These are phyloP conservation scores for Zaprionus lineosus DNA, from an alignment of 2,888 invertebrate species.

Conservation along the genomic window DNA sequence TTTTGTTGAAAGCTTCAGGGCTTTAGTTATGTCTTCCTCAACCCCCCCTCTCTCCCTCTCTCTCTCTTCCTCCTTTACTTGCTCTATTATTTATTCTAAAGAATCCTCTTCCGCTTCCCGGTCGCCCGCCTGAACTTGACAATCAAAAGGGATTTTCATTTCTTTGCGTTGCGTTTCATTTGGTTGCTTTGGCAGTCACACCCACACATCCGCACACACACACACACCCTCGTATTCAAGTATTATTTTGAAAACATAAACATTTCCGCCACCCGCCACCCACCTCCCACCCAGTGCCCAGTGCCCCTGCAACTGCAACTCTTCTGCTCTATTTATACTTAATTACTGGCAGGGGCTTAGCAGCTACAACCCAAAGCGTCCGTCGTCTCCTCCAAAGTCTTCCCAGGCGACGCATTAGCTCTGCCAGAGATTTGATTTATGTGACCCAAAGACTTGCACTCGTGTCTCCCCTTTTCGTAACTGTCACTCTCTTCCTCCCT, in stretches of 20 bases:
- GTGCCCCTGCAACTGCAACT: conserved; percentile 12
- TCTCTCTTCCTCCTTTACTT: too few relatives aligned
- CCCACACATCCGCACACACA: too few relatives aligned
- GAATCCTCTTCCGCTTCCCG: neutral
- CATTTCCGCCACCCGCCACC: conserved; percentile 55
- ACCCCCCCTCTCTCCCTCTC: neutral
- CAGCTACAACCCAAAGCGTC: conserved; percentile 22
- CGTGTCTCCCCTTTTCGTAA: neutral
- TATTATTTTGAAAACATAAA: conserved; percentile 60
- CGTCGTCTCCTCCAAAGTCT: conserved; percentile 8
- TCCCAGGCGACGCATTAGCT: conserved; percentile 48
- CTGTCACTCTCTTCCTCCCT: too few relatives aligned
- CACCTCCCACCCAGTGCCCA: neutral
- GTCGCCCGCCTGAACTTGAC: conserved; percentile 72
- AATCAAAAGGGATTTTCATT: conserved; percentile 70
- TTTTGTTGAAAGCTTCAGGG: conserved; percentile 26
- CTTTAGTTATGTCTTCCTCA: conserved; percentile 15
- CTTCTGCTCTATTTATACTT: conserved; percentile 59
- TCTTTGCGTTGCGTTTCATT: conserved; percentile 34
- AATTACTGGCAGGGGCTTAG: conserved; percentile 63
- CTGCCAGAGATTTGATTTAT: conserved; percentile 29
- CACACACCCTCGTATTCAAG: too few relatives aligned
- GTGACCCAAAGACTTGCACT: conserved; percentile 13
- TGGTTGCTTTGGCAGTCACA: conserved; percentile 16
- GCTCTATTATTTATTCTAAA: too few relatives aligned